These are phyloP conservation scores for Siphonodentalium dalli DNA, from an alignment of 2,888 invertebrate species.

Conservation along the genomic window DNA sequence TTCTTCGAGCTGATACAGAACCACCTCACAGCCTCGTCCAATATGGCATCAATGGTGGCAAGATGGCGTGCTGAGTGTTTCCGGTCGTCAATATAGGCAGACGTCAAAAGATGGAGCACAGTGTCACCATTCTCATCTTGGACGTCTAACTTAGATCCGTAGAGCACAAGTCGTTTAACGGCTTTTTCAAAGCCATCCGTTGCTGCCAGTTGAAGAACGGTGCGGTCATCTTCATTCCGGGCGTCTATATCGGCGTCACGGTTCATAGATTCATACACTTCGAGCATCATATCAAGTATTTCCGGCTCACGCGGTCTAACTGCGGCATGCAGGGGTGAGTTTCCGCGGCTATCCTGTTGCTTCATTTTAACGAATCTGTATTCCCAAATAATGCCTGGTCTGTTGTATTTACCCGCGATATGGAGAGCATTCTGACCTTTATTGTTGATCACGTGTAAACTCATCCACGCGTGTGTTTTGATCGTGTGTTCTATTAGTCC, in stretches of 20 bases:
- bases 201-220: slow-evolving; percentile 46
- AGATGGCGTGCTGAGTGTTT: slow-evolving; percentile 28
- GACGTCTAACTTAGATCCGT: slow-evolving; percentile 39
- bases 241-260: slow-evolving; percentile 51
- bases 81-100: slow-evolving; percentile 32
- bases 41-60: slow-evolving; percentile 37
- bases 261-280: slow-evolving; percentile 50
- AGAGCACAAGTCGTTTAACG: slow-evolving; percentile 31
- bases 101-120: slow-evolving; percentile 48
- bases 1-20: slow-evolving; percentile 54
- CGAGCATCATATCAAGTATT: slow-evolving; percentile 46
- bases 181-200: slow-evolving; percentile 33
- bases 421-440: slow-evolving; percentile 56
- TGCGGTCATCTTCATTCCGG: slow-evolving; percentile 33
- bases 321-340: slow-evolving; percentile 43
- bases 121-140: slow-evolving; percentile 50
- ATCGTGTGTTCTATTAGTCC: slow-evolving; percentile 49
- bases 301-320: slow-evolving; percentile 39
- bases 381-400: slow-evolving; percentile 45
- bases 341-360: slow-evolving; percentile 37
- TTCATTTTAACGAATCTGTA: slow-evolving; percentile 42
- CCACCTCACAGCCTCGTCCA: slow-evolving; percentile 45
- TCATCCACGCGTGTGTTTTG: slow-evolving; percentile 55
- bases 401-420: slow-evolving; percentile 45
- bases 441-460: slow-evolving; percentile 47